Evolutionary conservation across 1,140 invertebrate species (phyloP).

Genomic region (Caenorhabditis latens): DNA sequence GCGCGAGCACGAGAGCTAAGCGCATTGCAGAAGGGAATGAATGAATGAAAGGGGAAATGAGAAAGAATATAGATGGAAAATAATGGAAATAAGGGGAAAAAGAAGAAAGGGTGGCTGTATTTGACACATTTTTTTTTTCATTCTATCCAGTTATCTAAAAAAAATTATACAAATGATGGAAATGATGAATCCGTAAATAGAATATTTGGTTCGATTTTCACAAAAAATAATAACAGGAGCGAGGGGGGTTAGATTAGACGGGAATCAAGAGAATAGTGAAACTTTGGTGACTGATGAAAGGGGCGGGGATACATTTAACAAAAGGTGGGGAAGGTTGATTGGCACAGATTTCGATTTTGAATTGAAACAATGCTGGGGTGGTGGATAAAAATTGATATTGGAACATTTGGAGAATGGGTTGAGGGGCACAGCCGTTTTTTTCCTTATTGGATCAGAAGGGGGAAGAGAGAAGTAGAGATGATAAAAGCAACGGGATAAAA

Average conservation of each 20-base stretch:
- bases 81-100: background rate
- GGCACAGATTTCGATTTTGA: conserved; percentile 37
- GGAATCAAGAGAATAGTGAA: background rate
- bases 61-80: background rate
- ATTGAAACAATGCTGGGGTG: conserved; percentile 12
- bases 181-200: conserved; percentile 50
- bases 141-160: conserved; percentile 31
- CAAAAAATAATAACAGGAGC: background rate
- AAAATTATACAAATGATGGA: conserved; percentile 32
- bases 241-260: background rate
- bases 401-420: background rate
- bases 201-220: conserved; percentile 40
- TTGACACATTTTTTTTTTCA: conserved; percentile 40
- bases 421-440: background rate
- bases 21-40: conserved; percentile 20
- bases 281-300: background rate
- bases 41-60: background rate
- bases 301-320: background rate
- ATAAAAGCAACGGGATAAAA: conserved; percentile 47
- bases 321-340: background rate
- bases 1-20: conserved; percentile 48
- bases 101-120: background rate
- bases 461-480: background rate
- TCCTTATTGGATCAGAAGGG: background rate
- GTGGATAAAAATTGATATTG: background rate